Evolutionary conservation across 2,113 vertebrate genomes (phyloP).

Genomic region (Pachypanchax playfairii): DNA sequence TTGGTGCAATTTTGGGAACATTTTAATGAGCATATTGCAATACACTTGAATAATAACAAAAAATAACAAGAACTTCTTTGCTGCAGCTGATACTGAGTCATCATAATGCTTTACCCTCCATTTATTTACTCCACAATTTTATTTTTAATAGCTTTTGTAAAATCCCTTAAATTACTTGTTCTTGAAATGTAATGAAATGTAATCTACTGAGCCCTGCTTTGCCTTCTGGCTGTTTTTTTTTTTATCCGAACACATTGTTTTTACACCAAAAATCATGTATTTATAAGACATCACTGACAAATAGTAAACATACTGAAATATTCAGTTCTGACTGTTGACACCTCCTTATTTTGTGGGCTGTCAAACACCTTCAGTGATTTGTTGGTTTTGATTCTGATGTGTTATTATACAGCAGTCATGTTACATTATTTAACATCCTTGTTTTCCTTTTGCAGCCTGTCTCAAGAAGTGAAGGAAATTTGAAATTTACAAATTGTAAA

Average conservation of each 20-base stretch:
- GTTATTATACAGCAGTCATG: neutral
- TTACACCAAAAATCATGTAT: slow-evolving; percentile 11
- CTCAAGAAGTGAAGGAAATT: neutral
- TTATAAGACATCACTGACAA: slow-evolving; percentile 18
- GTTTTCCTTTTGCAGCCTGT: neutral
- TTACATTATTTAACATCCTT: neutral
- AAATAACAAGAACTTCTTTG: too few relatives aligned
- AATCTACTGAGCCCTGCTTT: neutral
- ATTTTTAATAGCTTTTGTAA: slow-evolving; percentile 1
- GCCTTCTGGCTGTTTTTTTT: slow-evolving; percentile 11
- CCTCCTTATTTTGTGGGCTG: neutral
- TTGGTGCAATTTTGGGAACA: too few relatives aligned
- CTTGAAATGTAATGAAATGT: slow-evolving; percentile 2
- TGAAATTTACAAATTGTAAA: neutral
- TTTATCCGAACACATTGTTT: neutral
- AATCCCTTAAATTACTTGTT: neutral
- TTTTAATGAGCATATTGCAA: too few relatives aligned
- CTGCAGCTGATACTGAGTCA: too few relatives aligned
- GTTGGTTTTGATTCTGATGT: neutral
- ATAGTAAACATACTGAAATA: slow-evolving; percentile 9
- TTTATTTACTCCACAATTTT: slow-evolving; percentile 1
- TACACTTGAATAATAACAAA: too few relatives aligned
- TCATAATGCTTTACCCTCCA: neutral
- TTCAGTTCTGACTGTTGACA: slow-evolving; percentile 1
- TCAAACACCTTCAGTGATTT: slow-evolving; percentile 14